Evolutionary conservation across 2,888 invertebrate species (phyloP), one percentile per base, ranked within the genome.

Genomic region (Cancer borealis): DNA sequence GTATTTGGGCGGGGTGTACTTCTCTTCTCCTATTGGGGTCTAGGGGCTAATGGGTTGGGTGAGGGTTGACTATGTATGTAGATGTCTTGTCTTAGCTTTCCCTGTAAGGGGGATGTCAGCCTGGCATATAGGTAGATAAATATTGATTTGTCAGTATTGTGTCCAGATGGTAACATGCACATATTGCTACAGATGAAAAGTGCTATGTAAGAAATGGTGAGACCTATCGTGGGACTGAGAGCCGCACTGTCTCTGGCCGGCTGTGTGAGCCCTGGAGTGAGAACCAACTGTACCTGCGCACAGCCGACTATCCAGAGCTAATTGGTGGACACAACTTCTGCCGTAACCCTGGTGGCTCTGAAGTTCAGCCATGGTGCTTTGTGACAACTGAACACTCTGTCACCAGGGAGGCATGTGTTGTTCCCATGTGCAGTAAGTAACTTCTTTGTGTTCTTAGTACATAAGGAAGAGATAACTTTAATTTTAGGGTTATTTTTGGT

Each of bases 131-230:
- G 14, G 14, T 39, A 3, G 88, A 21, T 88, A 88, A 12, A 88
- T 45, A 88, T 26, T 21, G 14, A 14, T 88, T 14, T 14, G 21
- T 26, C 30, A 88, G 2, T 17, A 88, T 30, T 88, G 6, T 30
- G 21, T 30, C 17, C 14, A 46, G n/a, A 30, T 87, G 17, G 84
- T 93, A 73, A 73, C 73, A 73, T 26, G 8, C 6, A 26, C 10
- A 73, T 73, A 14, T 87, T 84, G 17, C 47, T 39, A 17, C 94
- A 95, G 94, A 93, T 79, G 95, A 95, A 49, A 94, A 95, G 66
- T 99, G 99, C 96, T 99, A 98, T 96, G 98, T 98, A 97, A 98
- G 98, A 88, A 98, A 97, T 96, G 99, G 99, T 3, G 97, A 97
- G 96, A 97, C 97, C 5, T 99, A 99, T 96, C 97, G 98, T 84